A percentile compares a stretch with the other conserved stretches of the same genome.
Evolutionary conservation across 2,113 vertebrate species (phyloP).

Genomic region (Scomber scombrus): DNA sequence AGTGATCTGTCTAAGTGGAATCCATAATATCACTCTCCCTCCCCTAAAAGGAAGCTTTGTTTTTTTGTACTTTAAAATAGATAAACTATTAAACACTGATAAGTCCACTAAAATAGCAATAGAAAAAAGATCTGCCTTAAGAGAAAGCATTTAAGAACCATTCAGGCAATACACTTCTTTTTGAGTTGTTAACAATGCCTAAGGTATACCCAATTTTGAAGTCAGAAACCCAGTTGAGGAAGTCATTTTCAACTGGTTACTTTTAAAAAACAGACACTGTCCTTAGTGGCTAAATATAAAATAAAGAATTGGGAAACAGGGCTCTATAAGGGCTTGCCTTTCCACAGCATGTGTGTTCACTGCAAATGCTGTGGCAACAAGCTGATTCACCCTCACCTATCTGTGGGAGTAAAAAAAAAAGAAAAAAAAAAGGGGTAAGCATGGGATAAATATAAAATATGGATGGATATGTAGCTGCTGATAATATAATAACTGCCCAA

Average conservation of each 20-base stretch:
- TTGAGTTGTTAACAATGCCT: constrained; percentile 45
- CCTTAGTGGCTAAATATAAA: constrained; percentile 16
- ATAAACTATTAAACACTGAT: constrained; percentile 86
- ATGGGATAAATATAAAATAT: constrained; percentile 6
- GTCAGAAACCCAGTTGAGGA: constrained; percentile 36
- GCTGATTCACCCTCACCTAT: not conserved
- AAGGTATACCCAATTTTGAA: constrained; percentile 34
- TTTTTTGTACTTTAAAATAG: constrained; percentile 78
- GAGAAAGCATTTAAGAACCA: constrained; percentile 65
- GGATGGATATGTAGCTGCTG: constrained; percentile 26
- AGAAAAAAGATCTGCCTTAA: constrained; percentile 49
- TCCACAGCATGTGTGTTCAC: constrained; percentile 9
- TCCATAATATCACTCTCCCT: constrained; percentile 35
- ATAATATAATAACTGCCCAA: constrained; percentile 64
- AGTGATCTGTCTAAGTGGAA: constrained; percentile 14
- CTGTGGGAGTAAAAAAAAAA: constrained; percentile 11
- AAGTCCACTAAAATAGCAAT: constrained; percentile 76
- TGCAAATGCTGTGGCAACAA: constrained; percentile 7
- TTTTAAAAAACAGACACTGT: constrained; percentile 17
- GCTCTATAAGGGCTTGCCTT: not conserved
- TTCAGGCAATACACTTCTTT: constrained; percentile 54
- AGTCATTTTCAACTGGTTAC: constrained; percentile 16
- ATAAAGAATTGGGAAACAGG: not conserved
- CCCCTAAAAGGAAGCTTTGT: constrained; percentile 68
- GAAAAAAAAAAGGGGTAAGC: not conserved